phyloP scores from a whole-genome alignment of 2,797 vertebrate species.

The Sciurus vulgaris region DNA sequence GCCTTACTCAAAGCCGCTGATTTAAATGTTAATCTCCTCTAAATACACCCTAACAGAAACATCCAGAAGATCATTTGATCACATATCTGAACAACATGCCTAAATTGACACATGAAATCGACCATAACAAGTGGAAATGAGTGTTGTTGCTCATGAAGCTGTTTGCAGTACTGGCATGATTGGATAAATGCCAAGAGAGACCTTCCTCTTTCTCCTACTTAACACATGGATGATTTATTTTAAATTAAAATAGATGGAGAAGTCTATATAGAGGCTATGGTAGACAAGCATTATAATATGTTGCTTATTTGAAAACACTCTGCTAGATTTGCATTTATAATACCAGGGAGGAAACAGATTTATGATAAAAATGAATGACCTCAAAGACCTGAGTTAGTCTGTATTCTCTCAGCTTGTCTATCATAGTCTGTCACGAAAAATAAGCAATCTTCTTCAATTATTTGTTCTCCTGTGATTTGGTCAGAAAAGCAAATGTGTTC shows the following conservation, averaged over 20 bases:
- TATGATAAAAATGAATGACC: not conserved
- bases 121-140: not conserved
- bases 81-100: not conserved
- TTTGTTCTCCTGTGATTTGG: constrained; percentile 43
- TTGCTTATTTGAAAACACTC: constrained; percentile 5
- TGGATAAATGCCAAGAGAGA: not conserved
- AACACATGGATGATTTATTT: not conserved
- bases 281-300: constrained; percentile 7
- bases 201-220: not conserved
- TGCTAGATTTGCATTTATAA: constrained; percentile 1
- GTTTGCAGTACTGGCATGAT: not conserved
- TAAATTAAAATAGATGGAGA: not conserved
- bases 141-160: not conserved
- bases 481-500: not conserved
- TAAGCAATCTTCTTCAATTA: constrained; percentile 6
- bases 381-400: not conserved
- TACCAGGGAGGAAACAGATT: not conserved
- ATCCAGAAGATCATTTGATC: not conserved
- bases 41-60: not conserved
- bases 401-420: not conserved
- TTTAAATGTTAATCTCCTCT: not conserved
- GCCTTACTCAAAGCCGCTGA: not conserved
- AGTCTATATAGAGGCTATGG: not conserved
- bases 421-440: constrained; percentile 17
- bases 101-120: not conserved